phyloP scores from a whole-genome alignment of 53 echinoderm and acorn worm species.

The Patiria pectinifera region DNA sequence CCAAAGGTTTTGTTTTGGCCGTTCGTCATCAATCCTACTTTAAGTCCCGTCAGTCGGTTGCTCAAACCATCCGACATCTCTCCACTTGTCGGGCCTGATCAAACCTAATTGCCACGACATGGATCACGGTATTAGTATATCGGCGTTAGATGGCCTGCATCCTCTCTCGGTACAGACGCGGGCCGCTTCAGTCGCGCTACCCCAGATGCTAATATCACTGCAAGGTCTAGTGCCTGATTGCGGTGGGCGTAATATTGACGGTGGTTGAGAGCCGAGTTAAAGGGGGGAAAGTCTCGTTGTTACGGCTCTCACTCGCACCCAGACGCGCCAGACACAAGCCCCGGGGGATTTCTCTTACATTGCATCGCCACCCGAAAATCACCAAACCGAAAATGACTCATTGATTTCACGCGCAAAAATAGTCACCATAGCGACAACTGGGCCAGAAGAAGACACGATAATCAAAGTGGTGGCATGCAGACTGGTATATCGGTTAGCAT shows the following conservation, averaged over 20 bases:
- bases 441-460: conserved; percentile 31
- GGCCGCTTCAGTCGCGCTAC: background rate
- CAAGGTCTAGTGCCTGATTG: conserved; percentile 21
- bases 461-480: conserved; percentile 56
- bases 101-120: conserved; percentile 47
- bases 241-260: background rate
- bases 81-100: conserved; percentile 41
- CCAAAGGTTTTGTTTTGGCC: background rate
- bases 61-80: conserved; percentile 20
- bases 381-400: conserved; percentile 59
- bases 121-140: conserved; percentile 46
- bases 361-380: conserved; percentile 49
- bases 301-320: background rate
- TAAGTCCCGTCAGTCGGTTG: background rate
- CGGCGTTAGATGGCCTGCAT: conserved; percentile 33
- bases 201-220: conserved; percentile 19
- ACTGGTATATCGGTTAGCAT: background rate
- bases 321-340: conserved; percentile 36
- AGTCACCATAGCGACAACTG: conserved; percentile 27
- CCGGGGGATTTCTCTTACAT: conserved; percentile 20
- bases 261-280: background rate
- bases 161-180: background rate
- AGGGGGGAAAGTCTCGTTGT: background rate
- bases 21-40: conserved; percentile 39
- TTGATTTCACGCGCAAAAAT: conserved; percentile 60